These are phyloP conservation scores for Petroica traversi DNA, from an alignment of 2,113 vertebrate species.

Conservation along the genomic window DNA sequence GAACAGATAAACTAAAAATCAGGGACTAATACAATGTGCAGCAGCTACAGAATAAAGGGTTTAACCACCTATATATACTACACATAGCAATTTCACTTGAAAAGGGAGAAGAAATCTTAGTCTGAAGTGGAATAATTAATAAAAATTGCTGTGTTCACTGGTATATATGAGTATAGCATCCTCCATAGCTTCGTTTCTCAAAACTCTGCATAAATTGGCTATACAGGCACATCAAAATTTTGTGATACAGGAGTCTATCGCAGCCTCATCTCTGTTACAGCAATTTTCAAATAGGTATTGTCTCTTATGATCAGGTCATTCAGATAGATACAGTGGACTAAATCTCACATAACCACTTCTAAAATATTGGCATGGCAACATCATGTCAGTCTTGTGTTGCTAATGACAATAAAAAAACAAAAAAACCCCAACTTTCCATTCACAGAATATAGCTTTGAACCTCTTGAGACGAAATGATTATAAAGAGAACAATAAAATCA, in stretches of 20 bases:
- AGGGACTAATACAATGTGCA: slow-evolving; percentile 1
- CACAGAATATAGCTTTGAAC: neutral
- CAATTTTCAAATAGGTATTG: neutral
- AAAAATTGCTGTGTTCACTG: neutral
- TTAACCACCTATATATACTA: neutral
- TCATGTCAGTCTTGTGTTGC: neutral
- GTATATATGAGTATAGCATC: neutral
- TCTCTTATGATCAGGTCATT: neutral
- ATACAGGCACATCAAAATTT: neutral
- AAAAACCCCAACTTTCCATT: neutral
- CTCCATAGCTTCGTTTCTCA: neutral
- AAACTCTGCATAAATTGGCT: neutral
- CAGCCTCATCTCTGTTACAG: neutral
- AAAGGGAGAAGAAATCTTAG: neutral
- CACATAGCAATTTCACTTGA: neutral
- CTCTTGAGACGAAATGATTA: neutral
- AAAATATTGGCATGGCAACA: neutral
- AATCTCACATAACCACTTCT: neutral
- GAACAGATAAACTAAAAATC: neutral
- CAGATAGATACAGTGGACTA: neutral
- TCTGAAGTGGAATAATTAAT: neutral
- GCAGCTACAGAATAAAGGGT: slow-evolving; percentile 10
- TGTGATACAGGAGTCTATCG: neutral
- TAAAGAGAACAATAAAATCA: neutral
- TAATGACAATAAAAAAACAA: neutral